phyloP scores from a whole-genome alignment of 2,797 vertebrate species.

The Merluccius polli region DNA sequence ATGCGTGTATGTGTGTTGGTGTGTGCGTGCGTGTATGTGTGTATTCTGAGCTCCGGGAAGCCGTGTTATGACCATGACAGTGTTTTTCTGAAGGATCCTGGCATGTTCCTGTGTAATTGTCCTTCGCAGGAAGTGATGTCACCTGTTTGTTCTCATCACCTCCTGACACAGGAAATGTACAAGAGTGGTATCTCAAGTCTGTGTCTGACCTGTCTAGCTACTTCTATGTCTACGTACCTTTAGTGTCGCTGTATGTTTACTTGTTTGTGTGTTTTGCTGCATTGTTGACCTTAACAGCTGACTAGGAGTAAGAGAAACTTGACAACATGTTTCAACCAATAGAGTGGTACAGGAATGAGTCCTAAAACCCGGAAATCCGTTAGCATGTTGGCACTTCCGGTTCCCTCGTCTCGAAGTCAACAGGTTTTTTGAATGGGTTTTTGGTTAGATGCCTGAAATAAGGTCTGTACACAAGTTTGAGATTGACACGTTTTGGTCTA shows the following conservation, averaged over 20 bases:
- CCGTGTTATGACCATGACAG: conserved; percentile 60
- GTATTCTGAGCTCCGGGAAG: conserved; percentile 33
- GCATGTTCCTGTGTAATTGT: conserved; percentile 68
- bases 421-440: too few species aligned
- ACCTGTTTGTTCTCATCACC: conserved; percentile 63
- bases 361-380: too few species aligned
- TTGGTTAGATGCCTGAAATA: too few species aligned
- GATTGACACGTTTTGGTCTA: too few species aligned
- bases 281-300: background rate
- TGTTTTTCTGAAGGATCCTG: conserved; percentile 47
- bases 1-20: conserved; percentile 20
- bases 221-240: background rate
- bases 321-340: background rate
- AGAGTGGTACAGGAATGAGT: too few species aligned
- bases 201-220: conserved; percentile 7
- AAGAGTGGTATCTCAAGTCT: conserved; percentile 35
- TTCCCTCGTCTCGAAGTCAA: too few species aligned
- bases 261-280: background rate
- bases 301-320: background rate
- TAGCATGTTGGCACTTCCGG: too few species aligned
- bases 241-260: conserved; percentile 4
- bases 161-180: conserved; percentile 66
- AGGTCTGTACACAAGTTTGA: too few species aligned
- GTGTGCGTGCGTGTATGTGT: conserved; percentile 23
- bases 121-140: conserved; percentile 67